phyloP scores from a whole-genome alignment of 2,797 vertebrate genomes.

The Tangara arthus region DNA sequence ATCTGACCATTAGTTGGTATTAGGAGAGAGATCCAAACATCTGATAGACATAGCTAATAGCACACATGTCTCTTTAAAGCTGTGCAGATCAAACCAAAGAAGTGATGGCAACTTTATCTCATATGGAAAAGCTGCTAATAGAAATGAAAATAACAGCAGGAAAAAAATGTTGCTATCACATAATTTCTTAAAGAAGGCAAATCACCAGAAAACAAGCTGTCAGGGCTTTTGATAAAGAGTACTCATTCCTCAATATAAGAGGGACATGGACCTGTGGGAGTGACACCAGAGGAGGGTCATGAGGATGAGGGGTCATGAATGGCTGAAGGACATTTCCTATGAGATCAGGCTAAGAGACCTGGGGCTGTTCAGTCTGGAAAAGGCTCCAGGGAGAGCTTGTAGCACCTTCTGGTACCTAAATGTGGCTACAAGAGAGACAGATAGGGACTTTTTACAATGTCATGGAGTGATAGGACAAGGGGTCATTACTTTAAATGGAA shows the following conservation, averaged over 20 bases:
- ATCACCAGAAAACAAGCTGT: not conserved
- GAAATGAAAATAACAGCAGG: not conserved
- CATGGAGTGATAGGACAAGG: not conserved
- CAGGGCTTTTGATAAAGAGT: not conserved
- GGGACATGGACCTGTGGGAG: not conserved
- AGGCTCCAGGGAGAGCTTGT: not conserved
- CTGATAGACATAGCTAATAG: not conserved
- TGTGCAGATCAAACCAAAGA: not conserved
- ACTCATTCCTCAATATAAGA: not conserved
- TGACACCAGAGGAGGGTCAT: not conserved
- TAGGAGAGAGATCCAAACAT: not conserved
- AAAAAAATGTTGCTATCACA: not conserved
- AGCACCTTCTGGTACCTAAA: not conserved
- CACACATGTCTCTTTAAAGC: not conserved
- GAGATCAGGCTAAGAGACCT: not conserved
- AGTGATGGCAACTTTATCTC: not conserved
- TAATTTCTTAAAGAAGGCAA: not conserved
- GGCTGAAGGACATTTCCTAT: not conserved
- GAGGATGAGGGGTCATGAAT: not conserved
- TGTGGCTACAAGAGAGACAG: not conserved
- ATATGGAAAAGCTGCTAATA: not conserved
- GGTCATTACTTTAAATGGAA: not conserved
- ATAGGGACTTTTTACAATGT: not conserved
- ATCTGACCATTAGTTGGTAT: constrained; percentile 10
- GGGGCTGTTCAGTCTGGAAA: not conserved